Conservation (phyloP, 2,113 vertebrate genomes). For the Callipepla squamata region DNA sequence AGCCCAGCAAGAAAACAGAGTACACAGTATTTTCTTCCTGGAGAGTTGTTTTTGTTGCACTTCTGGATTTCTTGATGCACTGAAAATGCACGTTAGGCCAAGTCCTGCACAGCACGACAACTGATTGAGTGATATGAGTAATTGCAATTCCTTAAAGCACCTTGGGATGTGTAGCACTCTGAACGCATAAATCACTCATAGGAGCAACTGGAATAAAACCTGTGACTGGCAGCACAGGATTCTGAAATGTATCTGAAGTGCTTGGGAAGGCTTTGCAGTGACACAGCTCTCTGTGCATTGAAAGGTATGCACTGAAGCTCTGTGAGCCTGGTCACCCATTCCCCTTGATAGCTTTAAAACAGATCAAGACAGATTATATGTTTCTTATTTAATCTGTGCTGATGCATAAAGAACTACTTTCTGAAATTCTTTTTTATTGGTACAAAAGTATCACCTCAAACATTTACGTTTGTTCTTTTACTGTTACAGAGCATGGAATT, state of each 20-base stretch:
- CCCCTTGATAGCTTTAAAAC: background rate
- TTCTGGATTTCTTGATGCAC: background rate
- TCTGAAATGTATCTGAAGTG: background rate
- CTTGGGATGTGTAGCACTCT: fast-evolving
- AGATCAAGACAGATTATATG: background rate
- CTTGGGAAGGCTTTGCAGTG: background rate
- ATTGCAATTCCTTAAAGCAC: background rate
- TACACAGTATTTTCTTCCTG: background rate
- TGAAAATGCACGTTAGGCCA: background rate
- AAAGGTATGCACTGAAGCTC: fast-evolving
- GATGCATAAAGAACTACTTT: background rate
- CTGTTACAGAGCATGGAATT: background rate
- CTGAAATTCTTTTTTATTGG: background rate
- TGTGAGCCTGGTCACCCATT: background rate
- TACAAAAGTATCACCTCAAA: background rate
- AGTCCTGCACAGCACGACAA: background rate
- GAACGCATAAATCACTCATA: background rate
- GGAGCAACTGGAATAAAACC: background rate
- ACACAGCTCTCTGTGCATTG: background rate
- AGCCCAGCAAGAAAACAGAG: background rate
- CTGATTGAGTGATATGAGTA: background rate
- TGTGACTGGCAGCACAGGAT: background rate
- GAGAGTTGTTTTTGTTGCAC: background rate
- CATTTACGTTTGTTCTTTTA: background rate
- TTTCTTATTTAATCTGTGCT: background rate